These are phyloP conservation scores for Varanus komodoensis DNA, from an alignment of 2,113 vertebrate species.

Conservation along the genomic window DNA sequence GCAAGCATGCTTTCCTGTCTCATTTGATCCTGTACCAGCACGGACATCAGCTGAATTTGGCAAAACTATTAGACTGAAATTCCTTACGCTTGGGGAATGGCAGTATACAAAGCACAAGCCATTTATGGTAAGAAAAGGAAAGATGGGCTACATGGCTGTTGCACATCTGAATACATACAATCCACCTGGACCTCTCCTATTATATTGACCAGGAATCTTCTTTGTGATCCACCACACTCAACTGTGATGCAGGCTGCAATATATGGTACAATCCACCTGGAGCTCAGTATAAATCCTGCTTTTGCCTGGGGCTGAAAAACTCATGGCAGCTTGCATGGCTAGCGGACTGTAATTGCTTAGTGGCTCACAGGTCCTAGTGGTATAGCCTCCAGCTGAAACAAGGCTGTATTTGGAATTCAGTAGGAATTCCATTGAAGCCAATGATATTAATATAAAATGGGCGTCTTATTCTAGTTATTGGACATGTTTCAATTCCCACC, in stretches of 20 bases:
- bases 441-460: background rate
- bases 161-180: background rate
- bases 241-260: background rate
- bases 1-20: background rate
- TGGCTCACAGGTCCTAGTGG: background rate
- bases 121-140: background rate
- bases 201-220: background rate
- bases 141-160: background rate
- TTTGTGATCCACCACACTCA: background rate
- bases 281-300: background rate
- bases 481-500: background rate
- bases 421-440: background rate
- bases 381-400: background rate
- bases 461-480: background rate
- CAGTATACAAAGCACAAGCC: background rate
- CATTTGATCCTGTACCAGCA: background rate
- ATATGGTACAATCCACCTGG: too few species aligned
- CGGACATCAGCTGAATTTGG: background rate
- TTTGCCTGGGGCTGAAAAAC: background rate
- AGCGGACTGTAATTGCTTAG: background rate
- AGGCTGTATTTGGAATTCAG: background rate
- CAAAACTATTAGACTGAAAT: background rate
- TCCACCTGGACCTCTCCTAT: background rate
- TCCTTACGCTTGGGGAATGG: background rate
- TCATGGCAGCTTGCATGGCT: background rate